A percentile compares a stretch with the other conserved stretches of the same genome.
phyloP scores from a whole-genome alignment of 2,113 vertebrate genomes.

The Macquaria australasica region DNA sequence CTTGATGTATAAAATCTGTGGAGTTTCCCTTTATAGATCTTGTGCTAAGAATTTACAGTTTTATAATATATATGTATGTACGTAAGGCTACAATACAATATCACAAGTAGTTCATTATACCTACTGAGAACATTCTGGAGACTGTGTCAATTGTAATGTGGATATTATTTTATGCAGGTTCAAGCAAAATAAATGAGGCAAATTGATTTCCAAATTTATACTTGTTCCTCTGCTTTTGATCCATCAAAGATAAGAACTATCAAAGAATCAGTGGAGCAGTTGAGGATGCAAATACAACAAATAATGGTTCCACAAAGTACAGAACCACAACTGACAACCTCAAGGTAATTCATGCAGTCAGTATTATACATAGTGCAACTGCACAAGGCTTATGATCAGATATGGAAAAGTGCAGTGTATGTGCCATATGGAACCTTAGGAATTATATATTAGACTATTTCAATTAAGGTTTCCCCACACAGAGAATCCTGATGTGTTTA shows the following conservation, averaged over 20 bases:
- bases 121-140: background rate
- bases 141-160: background rate
- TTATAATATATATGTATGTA: background rate
- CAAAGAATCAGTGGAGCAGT: background rate
- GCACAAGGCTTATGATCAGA: background rate
- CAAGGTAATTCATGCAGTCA: background rate
- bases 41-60: background rate
- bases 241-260: slow-evolving; percentile 23
- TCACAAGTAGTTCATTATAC: background rate
- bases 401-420: background rate
- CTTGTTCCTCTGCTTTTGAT: slow-evolving; percentile 8
- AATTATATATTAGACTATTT: slow-evolving; percentile 20
- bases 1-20: background rate
- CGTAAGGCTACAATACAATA: background rate
- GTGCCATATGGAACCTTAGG: slow-evolving; percentile 6
- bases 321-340: background rate
- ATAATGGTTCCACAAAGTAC: background rate
- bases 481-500: slow-evolving; percentile 42
- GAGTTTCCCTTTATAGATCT: background rate
- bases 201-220: slow-evolving; percentile 9
- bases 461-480: slow-evolving; percentile 31
- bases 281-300: background rate
- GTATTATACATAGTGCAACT: background rate
- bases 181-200: background rate
- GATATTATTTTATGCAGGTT: slow-evolving; percentile 25